Conservation (phyloP, 1,140 invertebrate species). For the Pogonus chalceus region DNA sequence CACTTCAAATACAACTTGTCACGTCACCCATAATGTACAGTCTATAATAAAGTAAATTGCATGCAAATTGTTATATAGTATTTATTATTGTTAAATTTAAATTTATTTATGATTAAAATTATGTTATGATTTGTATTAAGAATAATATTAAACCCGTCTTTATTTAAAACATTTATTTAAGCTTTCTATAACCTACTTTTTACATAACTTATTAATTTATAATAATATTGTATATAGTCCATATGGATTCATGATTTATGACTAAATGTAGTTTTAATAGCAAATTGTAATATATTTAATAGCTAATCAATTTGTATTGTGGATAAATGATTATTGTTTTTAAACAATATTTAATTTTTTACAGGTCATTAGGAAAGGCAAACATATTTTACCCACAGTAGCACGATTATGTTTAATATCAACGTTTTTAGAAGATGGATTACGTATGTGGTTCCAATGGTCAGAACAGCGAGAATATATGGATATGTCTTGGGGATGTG, state of each 20-base stretch:
- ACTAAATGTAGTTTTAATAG: too few species aligned
- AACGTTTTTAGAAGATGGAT: slow-evolving; percentile 98
- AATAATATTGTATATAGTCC: too few species aligned
- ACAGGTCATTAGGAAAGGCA: slow-evolving; percentile 85
- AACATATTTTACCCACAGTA: slow-evolving; percentile 88
- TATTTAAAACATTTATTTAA: neutral
- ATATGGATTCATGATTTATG: too few species aligned
- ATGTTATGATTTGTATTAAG: neutral
- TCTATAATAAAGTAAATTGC: slow-evolving; percentile 9
- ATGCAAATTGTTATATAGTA: slow-evolving; percentile 8
- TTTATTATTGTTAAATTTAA: slow-evolving; percentile 3
- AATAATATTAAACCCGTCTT: slow-evolving; percentile 1
- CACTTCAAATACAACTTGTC: slow-evolving; percentile 30
- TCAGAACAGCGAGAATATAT: slow-evolving; percentile 96
- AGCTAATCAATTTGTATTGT: neutral
- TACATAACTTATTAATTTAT: neutral
- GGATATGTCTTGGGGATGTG: slow-evolving; percentile 96
- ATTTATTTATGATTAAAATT: neutral
- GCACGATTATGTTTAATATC: slow-evolving; percentile 96
- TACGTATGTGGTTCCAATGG: slow-evolving; percentile 99
- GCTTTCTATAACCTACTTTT: slow-evolving; percentile 5
- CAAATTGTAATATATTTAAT: neutral
- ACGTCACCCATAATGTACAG: slow-evolving; percentile 35
- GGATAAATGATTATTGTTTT: too few species aligned
- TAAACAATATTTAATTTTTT: too few species aligned